Percentiles rank a stretch among this genome's conserved stretches.
These are phyloP conservation scores for Epizoanthus fatuus DNA, from an alignment of 92 coral and sea anemone genomes.

Conservation along the genomic window DNA sequence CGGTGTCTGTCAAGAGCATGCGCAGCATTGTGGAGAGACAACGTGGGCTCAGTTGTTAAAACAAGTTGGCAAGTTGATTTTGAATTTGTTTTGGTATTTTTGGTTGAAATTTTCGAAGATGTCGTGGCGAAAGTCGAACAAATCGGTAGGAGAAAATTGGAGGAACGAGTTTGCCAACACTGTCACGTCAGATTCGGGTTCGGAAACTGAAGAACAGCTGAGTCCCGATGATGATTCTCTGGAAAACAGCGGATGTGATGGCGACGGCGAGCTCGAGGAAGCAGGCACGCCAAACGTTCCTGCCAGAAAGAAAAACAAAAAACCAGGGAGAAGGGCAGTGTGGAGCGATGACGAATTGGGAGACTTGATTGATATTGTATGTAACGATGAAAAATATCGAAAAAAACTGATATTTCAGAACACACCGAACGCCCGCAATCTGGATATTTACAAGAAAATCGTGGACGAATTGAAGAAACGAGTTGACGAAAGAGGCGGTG, in stretches of 20 bases:
- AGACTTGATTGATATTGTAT: conserved; percentile 39
- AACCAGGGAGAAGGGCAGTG: conserved; percentile 5
- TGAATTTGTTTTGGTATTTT: too few relatives aligned
- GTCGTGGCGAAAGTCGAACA: neutral
- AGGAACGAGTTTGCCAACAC: too few relatives aligned
- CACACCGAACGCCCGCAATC: too few relatives aligned
- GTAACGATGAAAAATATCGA: conserved; percentile 45
- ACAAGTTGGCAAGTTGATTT: too few relatives aligned
- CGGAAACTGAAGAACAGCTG: neutral
- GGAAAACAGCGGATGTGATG: neutral
- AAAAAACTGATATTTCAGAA: too few relatives aligned
- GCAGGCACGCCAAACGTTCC: neutral
- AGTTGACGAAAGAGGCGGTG: conserved; percentile 36
- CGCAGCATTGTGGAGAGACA: too few relatives aligned
- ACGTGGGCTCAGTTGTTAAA: too few relatives aligned
- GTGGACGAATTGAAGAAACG: too few relatives aligned
- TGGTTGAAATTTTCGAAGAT: neutral
- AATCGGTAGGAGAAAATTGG: neutral
- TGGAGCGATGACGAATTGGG: conserved; percentile 9
- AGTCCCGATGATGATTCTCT: neutral
- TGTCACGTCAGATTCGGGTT: too few relatives aligned
- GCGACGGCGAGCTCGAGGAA: conserved; percentile 1
- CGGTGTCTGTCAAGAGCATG: too few relatives aligned
- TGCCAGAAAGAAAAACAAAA: conserved; percentile 1
- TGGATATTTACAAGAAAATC: too few relatives aligned